Conservation (phyloP, 2,113 vertebrate genomes). For the Recurvirostra avosetta region DNA sequence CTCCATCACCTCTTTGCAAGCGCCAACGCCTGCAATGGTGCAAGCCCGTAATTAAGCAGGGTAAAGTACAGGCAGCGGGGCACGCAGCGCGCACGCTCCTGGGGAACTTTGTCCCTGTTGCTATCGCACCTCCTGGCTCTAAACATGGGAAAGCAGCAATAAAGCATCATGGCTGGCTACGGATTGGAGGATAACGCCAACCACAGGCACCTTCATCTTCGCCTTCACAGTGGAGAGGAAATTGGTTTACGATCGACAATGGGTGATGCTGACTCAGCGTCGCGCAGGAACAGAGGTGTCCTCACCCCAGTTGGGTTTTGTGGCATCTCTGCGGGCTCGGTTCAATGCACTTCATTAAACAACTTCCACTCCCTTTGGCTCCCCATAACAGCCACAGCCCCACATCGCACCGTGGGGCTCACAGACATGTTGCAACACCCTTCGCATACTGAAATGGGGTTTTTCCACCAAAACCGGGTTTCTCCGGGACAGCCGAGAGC, state of each 20-base stretch:
- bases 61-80: background rate
- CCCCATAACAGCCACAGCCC: background rate
- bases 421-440: accelerated
- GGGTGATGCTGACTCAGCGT: background rate
- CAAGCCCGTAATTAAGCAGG: accelerated
- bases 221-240: accelerated
- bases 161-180: too few relatives aligned
- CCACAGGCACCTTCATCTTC: background rate
- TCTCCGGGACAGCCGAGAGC: too few relatives aligned
- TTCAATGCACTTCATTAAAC: background rate
- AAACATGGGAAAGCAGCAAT: accelerated
- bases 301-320: background rate
- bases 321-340: background rate
- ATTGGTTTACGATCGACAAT: accelerated
- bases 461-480: background rate
- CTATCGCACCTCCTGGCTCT: background rate
- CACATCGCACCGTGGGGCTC: accelerated
- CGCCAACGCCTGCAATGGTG: accelerated
- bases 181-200: background rate
- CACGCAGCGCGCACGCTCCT: accelerated
- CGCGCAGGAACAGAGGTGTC: accelerated
- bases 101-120: background rate
- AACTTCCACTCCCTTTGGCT: background rate
- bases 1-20: accelerated
- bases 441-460: accelerated